These are phyloP conservation scores for Hylia prasina DNA, from an alignment of 2,113 vertebrate species.

Conservation along the genomic window DNA sequence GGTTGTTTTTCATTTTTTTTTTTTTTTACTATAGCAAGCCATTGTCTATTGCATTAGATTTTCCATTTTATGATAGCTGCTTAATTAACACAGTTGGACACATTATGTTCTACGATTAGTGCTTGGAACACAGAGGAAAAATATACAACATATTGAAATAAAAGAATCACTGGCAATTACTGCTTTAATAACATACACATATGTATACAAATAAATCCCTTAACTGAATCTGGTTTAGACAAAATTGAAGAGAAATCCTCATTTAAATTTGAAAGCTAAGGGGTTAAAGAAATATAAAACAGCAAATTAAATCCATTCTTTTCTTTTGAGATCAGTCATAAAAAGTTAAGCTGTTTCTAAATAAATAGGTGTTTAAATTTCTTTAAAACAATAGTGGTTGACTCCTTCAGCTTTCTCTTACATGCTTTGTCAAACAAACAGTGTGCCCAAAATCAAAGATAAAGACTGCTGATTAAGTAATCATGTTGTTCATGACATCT, in stretches of 20 bases:
- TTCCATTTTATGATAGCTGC: background rate
- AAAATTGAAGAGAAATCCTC: background rate
- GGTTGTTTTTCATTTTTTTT: fast-evolving
- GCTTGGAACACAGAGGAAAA: background rate
- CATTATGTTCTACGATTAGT: background rate
- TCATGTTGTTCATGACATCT: background rate
- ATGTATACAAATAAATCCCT: background rate
- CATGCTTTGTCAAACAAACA: background rate
- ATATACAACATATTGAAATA: background rate
- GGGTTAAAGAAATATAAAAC: background rate
- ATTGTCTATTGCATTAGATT: background rate
- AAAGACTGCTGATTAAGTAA: background rate
- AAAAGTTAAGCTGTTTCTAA: background rate
- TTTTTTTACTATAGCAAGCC: background rate
- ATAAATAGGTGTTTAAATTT: background rate
- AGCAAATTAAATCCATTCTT: background rate
- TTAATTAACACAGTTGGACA: background rate
- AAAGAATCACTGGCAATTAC: background rate
- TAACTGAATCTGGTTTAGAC: background rate
- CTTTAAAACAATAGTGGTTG: background rate
- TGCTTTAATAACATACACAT: background rate
- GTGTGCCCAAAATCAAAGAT: background rate
- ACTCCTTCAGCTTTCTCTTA: background rate
- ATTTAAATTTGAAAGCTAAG: background rate
- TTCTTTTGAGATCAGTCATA: background rate